Base-by-base conservation (phyloP, 2,113 vertebrate genomes). In the Platichthys stellatus region DNA sequence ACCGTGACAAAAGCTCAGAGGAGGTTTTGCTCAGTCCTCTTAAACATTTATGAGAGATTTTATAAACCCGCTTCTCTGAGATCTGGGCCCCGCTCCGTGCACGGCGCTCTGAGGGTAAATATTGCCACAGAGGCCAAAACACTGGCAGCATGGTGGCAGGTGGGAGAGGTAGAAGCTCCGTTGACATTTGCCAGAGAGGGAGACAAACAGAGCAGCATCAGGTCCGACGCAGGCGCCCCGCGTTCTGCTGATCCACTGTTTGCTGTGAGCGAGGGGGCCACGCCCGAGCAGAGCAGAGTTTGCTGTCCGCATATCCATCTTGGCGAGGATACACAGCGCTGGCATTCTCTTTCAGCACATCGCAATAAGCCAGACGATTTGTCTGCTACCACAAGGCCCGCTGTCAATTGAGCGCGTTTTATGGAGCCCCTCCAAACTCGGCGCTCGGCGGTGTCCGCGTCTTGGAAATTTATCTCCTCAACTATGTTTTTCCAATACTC, bases 331-430 rank as follows among this genome's bases (percentile, higher is more conserved):
- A 91, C 85, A 88, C 83, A 89, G 79, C 51, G 59, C 82, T 90
- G 90, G 90, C 83, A 80, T 89, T 87, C 79, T 84, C 91, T 92
- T 92, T 92, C 91, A 91, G 84, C 89, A 82, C 85, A 75, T 81
- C 56, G 78, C 90, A 85, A 84, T 91, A 92, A 90, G 87, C 88
- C 76, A 45, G 80, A 79, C 73, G 76, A 92, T 94, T 92, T 92
- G 93, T 94, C 90, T 90, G 83, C 91, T 83, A 87, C 89, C 88
- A 91, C 93, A 90, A 91, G 92, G 90, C 90, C 87, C 84, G 86
- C 89, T 92, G 90, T 94, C 91, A 89, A 84, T 90, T 80, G 85
- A 83, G 62, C 58, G 15, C 66, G 20, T 88, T 92, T 92, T 91
- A 92, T 88, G 85, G 86, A 92, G 88, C 85, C 90, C 88, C 90